A percentile compares a stretch with the other conserved stretches of the same genome.
Conservation (phyloP, 2,888 invertebrate species). For the Limnephilus marmoratus region DNA sequence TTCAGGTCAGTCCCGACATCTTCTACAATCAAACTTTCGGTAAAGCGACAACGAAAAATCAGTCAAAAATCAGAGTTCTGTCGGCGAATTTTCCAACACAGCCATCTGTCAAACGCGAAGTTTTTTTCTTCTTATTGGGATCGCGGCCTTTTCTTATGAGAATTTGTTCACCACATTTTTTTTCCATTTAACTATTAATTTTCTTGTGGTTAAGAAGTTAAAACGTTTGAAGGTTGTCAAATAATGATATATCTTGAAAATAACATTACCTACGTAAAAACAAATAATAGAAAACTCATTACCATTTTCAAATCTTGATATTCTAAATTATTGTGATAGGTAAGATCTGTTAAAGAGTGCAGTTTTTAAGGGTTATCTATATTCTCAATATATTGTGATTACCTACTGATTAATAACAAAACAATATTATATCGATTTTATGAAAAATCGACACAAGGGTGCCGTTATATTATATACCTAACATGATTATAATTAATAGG, state of each 20-base stretch:
- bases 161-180: neutral
- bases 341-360: neutral
- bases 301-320: neutral
- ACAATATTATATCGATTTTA: no score
- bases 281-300: neutral
- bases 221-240: neutral
- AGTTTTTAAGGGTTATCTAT: neutral
- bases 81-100: slow-evolving; percentile 17
- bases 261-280: neutral
- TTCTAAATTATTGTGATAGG: neutral
- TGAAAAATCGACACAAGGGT: no score
- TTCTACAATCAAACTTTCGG: neutral
- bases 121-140: slow-evolving; percentile 25
- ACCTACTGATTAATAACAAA: neutral
- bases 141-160: slow-evolving; percentile 3
- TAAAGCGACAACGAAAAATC: neutral
- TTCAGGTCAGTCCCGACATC: slow-evolving; percentile 60
- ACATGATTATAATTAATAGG: no score
- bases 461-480: no score
- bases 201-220: neutral
- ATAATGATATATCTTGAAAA: neutral
- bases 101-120: slow-evolving; percentile 35
- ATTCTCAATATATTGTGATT: neutral
- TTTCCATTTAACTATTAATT: neutral
- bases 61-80: slow-evolving; percentile 7